phyloP scores from a whole-genome alignment of 2,888 invertebrate genomes.

The Oegoconia quadripuncta region DNA sequence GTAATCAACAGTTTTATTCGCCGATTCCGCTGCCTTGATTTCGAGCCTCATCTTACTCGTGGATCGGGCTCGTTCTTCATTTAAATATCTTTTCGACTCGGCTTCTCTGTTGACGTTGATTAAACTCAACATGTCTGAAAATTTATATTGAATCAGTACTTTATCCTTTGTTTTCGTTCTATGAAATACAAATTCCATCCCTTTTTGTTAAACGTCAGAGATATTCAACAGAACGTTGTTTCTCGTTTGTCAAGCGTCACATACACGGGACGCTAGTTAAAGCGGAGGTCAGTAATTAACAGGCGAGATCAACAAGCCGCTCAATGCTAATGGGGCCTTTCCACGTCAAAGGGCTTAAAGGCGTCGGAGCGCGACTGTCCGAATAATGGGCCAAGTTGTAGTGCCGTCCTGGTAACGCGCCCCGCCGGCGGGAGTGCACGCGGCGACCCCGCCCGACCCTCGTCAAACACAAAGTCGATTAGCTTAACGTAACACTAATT shows the following conservation, averaged over 20 bases:
- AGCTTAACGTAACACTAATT: slow-evolving; percentile 67
- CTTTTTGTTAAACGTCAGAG: slow-evolving; percentile 17
- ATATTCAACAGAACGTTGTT: slow-evolving; percentile 11
- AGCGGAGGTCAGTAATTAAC: slow-evolving; percentile 72
- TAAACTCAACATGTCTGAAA: slow-evolving; percentile 47
- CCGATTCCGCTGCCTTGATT: slow-evolving; percentile 66
- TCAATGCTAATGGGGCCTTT: slow-evolving; percentile 73
- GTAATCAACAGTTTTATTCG: slow-evolving; percentile 73
- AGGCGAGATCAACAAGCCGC: slow-evolving; percentile 71
- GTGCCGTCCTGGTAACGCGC: slow-evolving; percentile 28
- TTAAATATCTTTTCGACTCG: slow-evolving; percentile 55
- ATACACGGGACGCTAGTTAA: slow-evolving; percentile 48
- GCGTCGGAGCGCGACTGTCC: slow-evolving; percentile 73
- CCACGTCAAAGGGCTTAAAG: slow-evolving; percentile 75
- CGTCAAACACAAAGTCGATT: slow-evolving; percentile 70
- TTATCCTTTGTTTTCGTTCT: slow-evolving; percentile 15
- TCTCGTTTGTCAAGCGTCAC: slow-evolving; percentile 33
- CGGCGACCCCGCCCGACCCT: slow-evolving; percentile 67
- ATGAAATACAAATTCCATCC: slow-evolving; percentile 11
- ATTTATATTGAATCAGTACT: slow-evolving; percentile 27
- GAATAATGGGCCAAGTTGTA: slow-evolving; percentile 70
- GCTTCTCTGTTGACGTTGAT: slow-evolving; percentile 52
- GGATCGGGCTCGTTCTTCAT: slow-evolving; percentile 49
- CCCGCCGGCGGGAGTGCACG: slow-evolving; percentile 32
- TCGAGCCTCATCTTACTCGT: slow-evolving; percentile 43